These are phyloP conservation scores for Petrophora chlorosata DNA, from an alignment of 2,888 invertebrate species.

Conservation along the genomic window DNA sequence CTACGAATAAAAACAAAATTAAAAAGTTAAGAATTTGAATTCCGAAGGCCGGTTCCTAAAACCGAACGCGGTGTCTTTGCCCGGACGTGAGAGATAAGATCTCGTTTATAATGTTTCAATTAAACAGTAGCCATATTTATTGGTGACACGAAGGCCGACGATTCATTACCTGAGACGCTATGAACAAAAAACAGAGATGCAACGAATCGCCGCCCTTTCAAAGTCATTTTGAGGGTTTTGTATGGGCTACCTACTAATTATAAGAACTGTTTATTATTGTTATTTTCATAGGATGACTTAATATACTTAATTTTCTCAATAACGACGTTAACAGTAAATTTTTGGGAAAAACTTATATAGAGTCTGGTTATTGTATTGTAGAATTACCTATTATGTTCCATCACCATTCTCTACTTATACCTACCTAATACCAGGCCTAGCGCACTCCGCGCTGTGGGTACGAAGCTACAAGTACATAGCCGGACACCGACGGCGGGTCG, in stretches of 20 bases:
- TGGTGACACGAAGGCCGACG: slow-evolving; percentile 63
- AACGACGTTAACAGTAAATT: no score
- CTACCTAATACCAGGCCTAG: no score
- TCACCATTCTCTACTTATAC: no score
- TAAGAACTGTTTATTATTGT: slow-evolving; percentile 16
- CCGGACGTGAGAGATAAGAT: slow-evolving; percentile 64
- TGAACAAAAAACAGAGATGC: slow-evolving; percentile 53
- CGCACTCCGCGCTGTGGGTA: no score
- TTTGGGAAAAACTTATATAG: no score
- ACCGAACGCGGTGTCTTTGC: slow-evolving; percentile 68
- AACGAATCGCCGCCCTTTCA: slow-evolving; percentile 53
- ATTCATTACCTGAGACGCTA: slow-evolving; percentile 69
- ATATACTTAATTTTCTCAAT: background rate
- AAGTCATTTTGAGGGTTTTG: slow-evolving; percentile 37
- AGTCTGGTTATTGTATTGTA: no score
- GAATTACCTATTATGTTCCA: no score
- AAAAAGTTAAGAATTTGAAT: slow-evolving; percentile 37
- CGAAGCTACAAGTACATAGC: no score
- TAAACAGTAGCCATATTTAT: slow-evolving; percentile 82
- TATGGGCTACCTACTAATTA: slow-evolving; percentile 13
- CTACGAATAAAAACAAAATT: slow-evolving; percentile 29
- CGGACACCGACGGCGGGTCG: no score
- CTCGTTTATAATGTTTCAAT: slow-evolving; percentile 81
- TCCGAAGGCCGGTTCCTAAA: slow-evolving; percentile 58
- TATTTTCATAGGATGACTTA: slow-evolving; percentile 9